A percentile compares a stretch with the other conserved stretches of the same genome.
These are phyloP conservation scores for Andricus quercusramuli DNA, from an alignment of 2,888 invertebrate species.

Conservation along the genomic window DNA sequence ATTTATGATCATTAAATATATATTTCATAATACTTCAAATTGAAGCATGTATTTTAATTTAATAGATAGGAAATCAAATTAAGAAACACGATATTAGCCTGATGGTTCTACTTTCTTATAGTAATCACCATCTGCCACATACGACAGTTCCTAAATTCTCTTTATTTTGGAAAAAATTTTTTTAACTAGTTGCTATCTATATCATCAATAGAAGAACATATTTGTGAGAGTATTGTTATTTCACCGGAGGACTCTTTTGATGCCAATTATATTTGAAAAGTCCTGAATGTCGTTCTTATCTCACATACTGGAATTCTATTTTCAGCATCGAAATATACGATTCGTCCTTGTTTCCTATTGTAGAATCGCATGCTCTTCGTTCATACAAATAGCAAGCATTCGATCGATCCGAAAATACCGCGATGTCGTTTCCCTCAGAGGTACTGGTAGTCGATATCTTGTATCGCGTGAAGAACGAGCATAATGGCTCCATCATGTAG, in stretches of 20 bases:
- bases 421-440: slow-evolving; percentile 39
- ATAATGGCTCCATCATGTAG: slow-evolving; percentile 41
- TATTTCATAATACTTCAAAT: too few species aligned
- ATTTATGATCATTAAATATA: too few species aligned
- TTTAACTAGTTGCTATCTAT: neutral
- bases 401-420: slow-evolving; percentile 50
- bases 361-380: slow-evolving; percentile 34
- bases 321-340: slow-evolving; percentile 33
- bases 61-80: too few species aligned
- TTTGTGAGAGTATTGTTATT: neutral
- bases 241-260: neutral
- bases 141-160: neutral
- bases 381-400: slow-evolving; percentile 39
- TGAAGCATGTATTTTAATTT: too few species aligned
- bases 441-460: slow-evolving; percentile 34
- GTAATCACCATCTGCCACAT: too few species aligned
- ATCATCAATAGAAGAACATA: neutral
- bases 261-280: slow-evolving; percentile 13
- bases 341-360: slow-evolving; percentile 40
- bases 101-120: too few species aligned
- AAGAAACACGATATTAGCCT: too few species aligned
- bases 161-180: neutral
- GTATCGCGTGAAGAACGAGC: slow-evolving; percentile 43
- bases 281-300: slow-evolving; percentile 1
- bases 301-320: slow-evolving; percentile 26